Evolutionary conservation across 2,797 vertebrate genomes (phyloP).

Genomic region (Peromyscus eremicus): DNA sequence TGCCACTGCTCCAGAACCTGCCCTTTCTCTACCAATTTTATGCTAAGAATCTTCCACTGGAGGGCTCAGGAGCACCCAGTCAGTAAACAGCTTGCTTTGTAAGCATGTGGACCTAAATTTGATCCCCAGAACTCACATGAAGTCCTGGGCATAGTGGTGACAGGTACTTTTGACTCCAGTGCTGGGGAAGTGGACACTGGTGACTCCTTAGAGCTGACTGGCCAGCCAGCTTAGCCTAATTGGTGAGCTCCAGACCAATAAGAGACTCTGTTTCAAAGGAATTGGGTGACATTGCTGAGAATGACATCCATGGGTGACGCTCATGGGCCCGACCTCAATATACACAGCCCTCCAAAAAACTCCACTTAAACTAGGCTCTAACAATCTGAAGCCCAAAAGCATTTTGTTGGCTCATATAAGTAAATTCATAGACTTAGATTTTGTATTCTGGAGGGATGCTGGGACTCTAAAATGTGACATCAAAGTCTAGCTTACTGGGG

Average conservation of each 20-base stretch:
- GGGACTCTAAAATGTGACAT: not conserved
- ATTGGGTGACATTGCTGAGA: not conserved
- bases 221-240: not conserved
- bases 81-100: not conserved
- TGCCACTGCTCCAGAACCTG: not conserved
- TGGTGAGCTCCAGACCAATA: not conserved
- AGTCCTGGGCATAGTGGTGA: too few relatives aligned
- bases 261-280: too few relatives aligned
- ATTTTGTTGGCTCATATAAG: slow-evolving; percentile 3
- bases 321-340: too few relatives aligned
- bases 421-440: not conserved
- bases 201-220: too few relatives aligned
- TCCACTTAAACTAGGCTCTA: not conserved
- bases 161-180: not conserved
- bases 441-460: not conserved
- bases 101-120: too few relatives aligned
- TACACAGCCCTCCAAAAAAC: not conserved
- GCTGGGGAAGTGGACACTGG: not conserved
- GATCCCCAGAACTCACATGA: too few relatives aligned
- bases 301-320: not conserved
- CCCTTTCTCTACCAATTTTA: slow-evolving; percentile 25
- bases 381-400: not conserved
- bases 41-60: not conserved
- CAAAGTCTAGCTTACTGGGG: not conserved
- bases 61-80: not conserved